phyloP scores from a whole-genome alignment of 2,888 invertebrate genomes.

The Molanna angustata region DNA sequence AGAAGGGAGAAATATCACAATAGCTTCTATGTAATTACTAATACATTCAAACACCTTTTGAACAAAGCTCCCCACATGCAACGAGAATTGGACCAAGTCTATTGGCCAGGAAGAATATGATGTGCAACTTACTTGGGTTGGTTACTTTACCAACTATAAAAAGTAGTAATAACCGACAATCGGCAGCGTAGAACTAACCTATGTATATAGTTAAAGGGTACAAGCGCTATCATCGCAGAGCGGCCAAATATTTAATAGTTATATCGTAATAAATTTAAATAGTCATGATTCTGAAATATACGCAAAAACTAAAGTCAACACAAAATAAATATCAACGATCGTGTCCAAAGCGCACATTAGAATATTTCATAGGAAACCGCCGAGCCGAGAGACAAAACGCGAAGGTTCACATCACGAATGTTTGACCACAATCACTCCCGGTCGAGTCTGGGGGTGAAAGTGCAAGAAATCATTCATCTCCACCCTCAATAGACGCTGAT shows the following conservation, averaged over 20 bases:
- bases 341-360: conserved; percentile 30
- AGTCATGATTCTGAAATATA: conserved; percentile 32
- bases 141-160: conserved; percentile 11
- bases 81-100: too few species aligned
- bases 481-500: conserved; percentile 49
- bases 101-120: too few species aligned
- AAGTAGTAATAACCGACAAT: conserved; percentile 19
- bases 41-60: too few species aligned
- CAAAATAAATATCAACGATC: conserved; percentile 31
- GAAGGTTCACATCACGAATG: conserved; percentile 64
- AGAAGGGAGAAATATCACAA: conserved; percentile 20
- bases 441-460: conserved; percentile 69
- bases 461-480: conserved; percentile 64
- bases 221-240: conserved; percentile 32
- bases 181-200: conserved; percentile 18
- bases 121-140: too few species aligned
- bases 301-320: conserved; percentile 28
- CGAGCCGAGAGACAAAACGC: conserved; percentile 20
- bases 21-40: conserved; percentile 9
- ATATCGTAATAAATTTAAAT: conserved; percentile 30
- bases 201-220: conserved; percentile 19
- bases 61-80: too few species aligned
- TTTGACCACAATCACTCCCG: conserved; percentile 89
- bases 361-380: conserved; percentile 23
- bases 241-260: conserved; percentile 28